Base-by-base conservation (phyloP, 2,888 invertebrate species). In the Macrosoma leucophasiata region DNA sequence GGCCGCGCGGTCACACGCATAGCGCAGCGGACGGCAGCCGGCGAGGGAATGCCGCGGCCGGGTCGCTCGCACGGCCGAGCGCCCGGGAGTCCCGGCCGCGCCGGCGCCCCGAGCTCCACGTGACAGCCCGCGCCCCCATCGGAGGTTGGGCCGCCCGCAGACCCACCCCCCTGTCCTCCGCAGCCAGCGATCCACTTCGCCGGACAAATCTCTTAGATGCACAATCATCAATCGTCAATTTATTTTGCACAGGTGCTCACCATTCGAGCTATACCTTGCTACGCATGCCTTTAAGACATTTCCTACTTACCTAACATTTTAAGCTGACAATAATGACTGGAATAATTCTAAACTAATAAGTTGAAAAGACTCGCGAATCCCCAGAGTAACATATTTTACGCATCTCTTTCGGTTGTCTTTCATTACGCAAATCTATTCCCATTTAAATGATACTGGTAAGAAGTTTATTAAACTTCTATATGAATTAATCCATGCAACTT, bases 31-130 rank as follows among this genome's bases (percentile, higher is more conserved):
- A 62, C 66, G 70, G 66, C 69, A 53, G 72, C 69, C 73, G 69
- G 71, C 74, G 58, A 66, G 68, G 67, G 62, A 75, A 73, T 73
- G 78, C 77, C 76, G 77, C 69, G 73, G 65, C 63, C 64, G 53
- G 73, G 65, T 62, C 64, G 53, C 43, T 43, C 41, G 69, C 69
- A 66, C 65, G 61, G 67, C 61, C 58, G 61, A 58, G 54, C 53
- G 74, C 69, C 74, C 72, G 60, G 75, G 76, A 69, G 75, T 69
- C 69, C 78, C 78, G 76, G 82, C 76, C 78, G 78, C 76, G 73
- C 71, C 74, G 70, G 69, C 62, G 60, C 55, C 52, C 58, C 66
- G 55, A 62, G 68, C 65, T 65, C 63, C 62, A 53, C 59, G 59
- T 57, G 58, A 45, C 53, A 50, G 48, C 53, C 46, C 48, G 41